These are phyloP conservation scores for Lomographa bimaculata DNA, from an alignment of 2,888 invertebrate species.

Conservation along the genomic window DNA sequence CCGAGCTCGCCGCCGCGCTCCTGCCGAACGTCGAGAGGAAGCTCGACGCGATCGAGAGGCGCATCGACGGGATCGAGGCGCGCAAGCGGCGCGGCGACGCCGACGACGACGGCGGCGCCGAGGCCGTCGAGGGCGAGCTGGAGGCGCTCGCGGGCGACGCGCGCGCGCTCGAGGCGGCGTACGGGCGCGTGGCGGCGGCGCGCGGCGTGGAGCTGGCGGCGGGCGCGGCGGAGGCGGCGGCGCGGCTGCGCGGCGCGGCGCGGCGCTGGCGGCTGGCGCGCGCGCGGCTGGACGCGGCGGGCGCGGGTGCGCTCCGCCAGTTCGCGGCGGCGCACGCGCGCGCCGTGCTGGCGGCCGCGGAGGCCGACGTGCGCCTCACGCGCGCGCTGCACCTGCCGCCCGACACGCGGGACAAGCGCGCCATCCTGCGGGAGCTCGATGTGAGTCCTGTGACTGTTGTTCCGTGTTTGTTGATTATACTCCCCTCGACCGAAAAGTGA, in stretches of 20 bases:
- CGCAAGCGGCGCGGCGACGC: slow-evolving; percentile 69
- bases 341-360: slow-evolving; percentile 87
- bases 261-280: slow-evolving; percentile 87
- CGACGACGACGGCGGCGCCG: slow-evolving; percentile 82
- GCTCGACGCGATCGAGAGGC: slow-evolving; percentile 83
- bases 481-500: too few species aligned
- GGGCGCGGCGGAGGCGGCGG: slow-evolving; percentile 86
- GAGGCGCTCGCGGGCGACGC: slow-evolving; percentile 86
- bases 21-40: slow-evolving; percentile 85
- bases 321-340: slow-evolving; percentile 88
- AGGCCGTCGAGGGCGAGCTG: slow-evolving; percentile 81
- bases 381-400: slow-evolving; percentile 86
- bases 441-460: too few species aligned
- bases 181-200: slow-evolving; percentile 86
- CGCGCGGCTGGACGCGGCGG: slow-evolving; percentile 83
- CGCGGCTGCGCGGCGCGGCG: slow-evolving; percentile 84
- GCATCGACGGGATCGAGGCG: slow-evolving; percentile 78
- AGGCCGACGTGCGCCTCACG: slow-evolving; percentile 88
- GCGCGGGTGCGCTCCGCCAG: slow-evolving; percentile 85
- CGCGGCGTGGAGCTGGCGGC: slow-evolving; percentile 86
- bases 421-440: slow-evolving; percentile 71
- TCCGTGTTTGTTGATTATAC: too few species aligned
- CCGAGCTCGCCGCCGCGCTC: slow-evolving; percentile 86
- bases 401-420: slow-evolving; percentile 67
- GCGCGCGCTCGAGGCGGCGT: slow-evolving; percentile 86